These are phyloP conservation scores for Anagyrus pseudococci DNA, from an alignment of 2,888 invertebrate species.

Conservation along the genomic window DNA sequence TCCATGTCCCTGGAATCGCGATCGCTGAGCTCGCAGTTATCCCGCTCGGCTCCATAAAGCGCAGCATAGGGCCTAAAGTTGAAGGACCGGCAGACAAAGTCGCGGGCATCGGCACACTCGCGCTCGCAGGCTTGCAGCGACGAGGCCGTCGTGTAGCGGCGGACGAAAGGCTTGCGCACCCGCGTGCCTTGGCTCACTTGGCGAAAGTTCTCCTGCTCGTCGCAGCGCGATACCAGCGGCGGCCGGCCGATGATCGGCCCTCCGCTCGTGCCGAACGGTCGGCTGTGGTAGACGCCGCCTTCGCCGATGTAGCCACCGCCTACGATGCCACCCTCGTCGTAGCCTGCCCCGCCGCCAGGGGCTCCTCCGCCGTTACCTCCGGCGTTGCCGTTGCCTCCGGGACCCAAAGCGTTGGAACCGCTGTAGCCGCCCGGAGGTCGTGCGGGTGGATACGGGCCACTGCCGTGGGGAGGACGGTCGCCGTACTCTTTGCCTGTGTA, in stretches of 20 bases:
- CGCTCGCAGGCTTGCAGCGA: constrained; percentile 80
- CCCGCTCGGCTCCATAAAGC: constrained; percentile 71
- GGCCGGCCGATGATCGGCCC: constrained; percentile 62
- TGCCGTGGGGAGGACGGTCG: constrained; percentile 39
- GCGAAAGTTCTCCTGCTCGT: constrained; percentile 82
- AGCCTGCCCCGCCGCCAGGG: constrained; percentile 45
- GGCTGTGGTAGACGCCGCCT: constrained; percentile 54
- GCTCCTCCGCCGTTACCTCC: constrained; percentile 47
- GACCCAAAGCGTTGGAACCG: background rate
- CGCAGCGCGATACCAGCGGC: constrained; percentile 70
- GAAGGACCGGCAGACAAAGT: constrained; percentile 76
- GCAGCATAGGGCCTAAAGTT: constrained; percentile 76
- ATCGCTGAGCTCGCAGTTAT: constrained; percentile 91
- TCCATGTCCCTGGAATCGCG: constrained; percentile 84
- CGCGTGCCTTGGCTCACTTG: constrained; percentile 81
- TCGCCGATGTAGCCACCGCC: constrained; percentile 57
- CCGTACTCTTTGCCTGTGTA: constrained; percentile 42
- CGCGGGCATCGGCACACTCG: constrained; percentile 77
- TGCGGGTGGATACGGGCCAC: constrained; percentile 3
- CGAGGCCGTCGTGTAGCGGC: constrained; percentile 75
- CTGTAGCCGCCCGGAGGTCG: background rate
- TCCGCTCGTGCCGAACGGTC: constrained; percentile 56
- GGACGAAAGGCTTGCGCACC: constrained; percentile 79
- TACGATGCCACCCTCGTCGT: constrained; percentile 57
- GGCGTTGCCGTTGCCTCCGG: constrained; percentile 44